phyloP scores from a whole-genome alignment of 2,113 vertebrate genomes.

The Uria lomvia region DNA sequence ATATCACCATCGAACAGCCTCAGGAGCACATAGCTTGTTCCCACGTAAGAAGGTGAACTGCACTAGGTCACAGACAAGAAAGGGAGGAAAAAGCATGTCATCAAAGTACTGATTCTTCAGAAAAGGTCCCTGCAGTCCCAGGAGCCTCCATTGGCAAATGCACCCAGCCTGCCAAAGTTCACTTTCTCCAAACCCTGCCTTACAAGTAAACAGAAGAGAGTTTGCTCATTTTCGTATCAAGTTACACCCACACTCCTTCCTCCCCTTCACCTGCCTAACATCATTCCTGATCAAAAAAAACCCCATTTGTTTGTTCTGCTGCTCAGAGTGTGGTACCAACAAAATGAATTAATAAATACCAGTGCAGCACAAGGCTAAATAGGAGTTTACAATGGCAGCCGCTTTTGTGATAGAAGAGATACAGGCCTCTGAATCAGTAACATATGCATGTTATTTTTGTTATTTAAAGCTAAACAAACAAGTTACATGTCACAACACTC shows the following conservation, averaged over 20 bases:
- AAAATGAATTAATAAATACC: not conserved
- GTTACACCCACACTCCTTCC: slow-evolving; percentile 42
- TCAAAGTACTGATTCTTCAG: not conserved
- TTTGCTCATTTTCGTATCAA: slow-evolving; percentile 37
- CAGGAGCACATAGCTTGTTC: not conserved
- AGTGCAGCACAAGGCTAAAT: not conserved
- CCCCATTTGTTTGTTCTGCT: fast-evolving
- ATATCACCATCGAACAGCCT: not conserved
- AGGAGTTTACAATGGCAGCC: not conserved
- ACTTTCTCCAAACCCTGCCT: slow-evolving; percentile 54
- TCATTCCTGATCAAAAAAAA: not conserved
- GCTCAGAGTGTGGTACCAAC: not conserved
- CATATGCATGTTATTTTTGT: fast-evolving
- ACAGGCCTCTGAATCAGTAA: fast-evolving
- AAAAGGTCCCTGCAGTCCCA: not conserved
- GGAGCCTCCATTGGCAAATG: slow-evolving; percentile 37
- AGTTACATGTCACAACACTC: not conserved
- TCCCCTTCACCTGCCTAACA: not conserved
- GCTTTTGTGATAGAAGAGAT: fast-evolving
- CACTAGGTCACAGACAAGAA: not conserved
- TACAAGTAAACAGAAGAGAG: slow-evolving; percentile 65
- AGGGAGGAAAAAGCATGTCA: not conserved
- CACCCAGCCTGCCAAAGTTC: not conserved
- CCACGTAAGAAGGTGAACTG: not conserved
- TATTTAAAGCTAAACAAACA: not conserved